Conservation (phyloP, 2,113 vertebrate genomes). For the Halcyon malimbica region DNA sequence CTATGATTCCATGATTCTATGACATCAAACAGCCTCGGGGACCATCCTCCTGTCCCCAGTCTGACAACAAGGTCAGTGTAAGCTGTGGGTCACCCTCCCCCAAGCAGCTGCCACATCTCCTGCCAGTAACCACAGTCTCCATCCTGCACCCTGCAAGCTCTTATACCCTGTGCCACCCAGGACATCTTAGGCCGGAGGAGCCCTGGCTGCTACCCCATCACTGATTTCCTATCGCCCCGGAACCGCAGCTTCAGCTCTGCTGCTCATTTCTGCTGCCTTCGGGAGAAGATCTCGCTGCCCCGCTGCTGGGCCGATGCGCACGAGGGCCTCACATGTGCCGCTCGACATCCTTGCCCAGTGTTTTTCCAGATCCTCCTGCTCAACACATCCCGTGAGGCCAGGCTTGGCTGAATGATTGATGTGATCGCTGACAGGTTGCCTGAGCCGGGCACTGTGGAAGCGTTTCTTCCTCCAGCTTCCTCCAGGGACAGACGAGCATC, state of each 20-base stretch:
- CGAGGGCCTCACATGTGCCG: neutral
- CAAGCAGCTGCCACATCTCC: neutral
- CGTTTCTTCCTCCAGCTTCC: neutral
- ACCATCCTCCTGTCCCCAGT: rapidly evolving
- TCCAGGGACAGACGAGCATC: neutral
- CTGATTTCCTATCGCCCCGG: neutral
- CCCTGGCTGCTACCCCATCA: neutral
- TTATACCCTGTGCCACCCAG: rapidly evolving
- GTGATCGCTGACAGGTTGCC: neutral
- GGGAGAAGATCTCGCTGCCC: neutral
- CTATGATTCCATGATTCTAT: too few species aligned
- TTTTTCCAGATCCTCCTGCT: neutral
- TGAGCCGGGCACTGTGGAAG: neutral
- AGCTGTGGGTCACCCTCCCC: neutral
- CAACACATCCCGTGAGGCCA: neutral
- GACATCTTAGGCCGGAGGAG: neutral
- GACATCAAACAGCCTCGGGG: neutral
- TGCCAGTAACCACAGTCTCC: neutral
- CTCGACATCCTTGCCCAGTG: neutral
- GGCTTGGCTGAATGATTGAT: neutral
- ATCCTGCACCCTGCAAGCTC: neutral
- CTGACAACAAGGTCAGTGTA: neutral
- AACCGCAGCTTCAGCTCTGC: neutral
- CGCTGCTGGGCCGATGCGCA: rapidly evolving
- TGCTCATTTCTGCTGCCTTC: neutral